Conservation (phyloP, 2,888 invertebrate species). For the Myopa testacea region DNA sequence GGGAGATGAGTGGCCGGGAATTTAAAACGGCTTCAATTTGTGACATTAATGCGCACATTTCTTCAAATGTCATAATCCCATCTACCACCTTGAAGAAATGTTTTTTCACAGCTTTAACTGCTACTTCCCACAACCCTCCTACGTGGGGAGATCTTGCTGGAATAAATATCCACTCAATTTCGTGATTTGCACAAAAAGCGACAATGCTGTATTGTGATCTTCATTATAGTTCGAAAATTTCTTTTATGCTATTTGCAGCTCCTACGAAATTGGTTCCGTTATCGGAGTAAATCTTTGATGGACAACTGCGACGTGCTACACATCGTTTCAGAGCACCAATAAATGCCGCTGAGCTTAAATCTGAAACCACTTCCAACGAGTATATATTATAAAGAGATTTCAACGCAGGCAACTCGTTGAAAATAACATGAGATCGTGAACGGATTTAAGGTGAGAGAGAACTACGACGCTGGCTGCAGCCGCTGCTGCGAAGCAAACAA, state of each 20-base stretch:
- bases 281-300: too few species aligned
- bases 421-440: too few species aligned
- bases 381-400: too few species aligned
- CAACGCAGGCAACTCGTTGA: too few species aligned
- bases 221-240: background rate
- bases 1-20: background rate
- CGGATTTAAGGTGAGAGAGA: too few species aligned
- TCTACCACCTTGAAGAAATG: background rate
- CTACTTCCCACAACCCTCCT: background rate
- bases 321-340: background rate
- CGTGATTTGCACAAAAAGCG: background rate
- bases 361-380: constrained; percentile 1
- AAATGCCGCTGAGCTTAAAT: background rate
- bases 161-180: background rate
- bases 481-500: too few species aligned
- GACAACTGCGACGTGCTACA: background rate
- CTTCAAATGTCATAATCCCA: constrained; percentile 1
- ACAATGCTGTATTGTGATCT: background rate
- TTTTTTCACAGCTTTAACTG: background rate
- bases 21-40: constrained; percentile 13
- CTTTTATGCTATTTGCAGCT: too few species aligned
- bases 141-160: constrained; percentile 1
- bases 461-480: too few species aligned
- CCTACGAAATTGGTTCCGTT: too few species aligned
- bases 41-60: background rate